Conservation (phyloP, 2,113 vertebrate species). For the Gyps fulvus region DNA sequence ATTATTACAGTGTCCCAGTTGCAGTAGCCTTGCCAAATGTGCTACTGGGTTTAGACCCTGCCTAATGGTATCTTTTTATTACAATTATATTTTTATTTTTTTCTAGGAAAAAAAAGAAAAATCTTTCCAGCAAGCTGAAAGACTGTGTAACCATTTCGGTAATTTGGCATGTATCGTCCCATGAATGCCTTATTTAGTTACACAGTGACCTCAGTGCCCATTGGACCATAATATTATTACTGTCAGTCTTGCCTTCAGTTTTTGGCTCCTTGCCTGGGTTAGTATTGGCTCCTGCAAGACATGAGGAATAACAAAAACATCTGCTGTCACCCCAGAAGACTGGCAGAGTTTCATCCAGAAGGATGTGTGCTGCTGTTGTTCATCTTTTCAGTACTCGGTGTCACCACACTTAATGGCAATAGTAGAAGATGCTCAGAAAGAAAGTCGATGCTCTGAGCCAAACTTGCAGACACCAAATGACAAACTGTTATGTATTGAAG, state of each 20-base stretch:
- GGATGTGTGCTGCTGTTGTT: background rate
- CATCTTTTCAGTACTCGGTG: background rate
- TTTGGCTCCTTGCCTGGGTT: background rate
- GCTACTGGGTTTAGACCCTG: background rate
- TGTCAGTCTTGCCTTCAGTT: background rate
- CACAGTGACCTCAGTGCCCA: background rate
- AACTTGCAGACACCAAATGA: background rate
- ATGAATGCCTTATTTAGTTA: background rate
- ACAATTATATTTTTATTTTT: background rate
- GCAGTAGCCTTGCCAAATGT: background rate
- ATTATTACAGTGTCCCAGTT: background rate
- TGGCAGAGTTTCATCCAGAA: background rate
- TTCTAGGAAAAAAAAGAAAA: background rate
- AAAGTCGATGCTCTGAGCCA: background rate
- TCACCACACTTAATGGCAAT: background rate
- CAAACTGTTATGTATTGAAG: background rate
- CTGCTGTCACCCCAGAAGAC: background rate
- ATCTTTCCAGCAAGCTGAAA: background rate
- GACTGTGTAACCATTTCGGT: background rate
- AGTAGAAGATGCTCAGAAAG: background rate
- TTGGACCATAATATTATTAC: background rate
- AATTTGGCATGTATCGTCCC: background rate
- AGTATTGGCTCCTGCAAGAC: background rate
- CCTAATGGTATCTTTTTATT: background rate
- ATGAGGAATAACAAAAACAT: background rate